phyloP scores from a whole-genome alignment of 1,140 invertebrate species.

The Contarinia nasturtii region DNA sequence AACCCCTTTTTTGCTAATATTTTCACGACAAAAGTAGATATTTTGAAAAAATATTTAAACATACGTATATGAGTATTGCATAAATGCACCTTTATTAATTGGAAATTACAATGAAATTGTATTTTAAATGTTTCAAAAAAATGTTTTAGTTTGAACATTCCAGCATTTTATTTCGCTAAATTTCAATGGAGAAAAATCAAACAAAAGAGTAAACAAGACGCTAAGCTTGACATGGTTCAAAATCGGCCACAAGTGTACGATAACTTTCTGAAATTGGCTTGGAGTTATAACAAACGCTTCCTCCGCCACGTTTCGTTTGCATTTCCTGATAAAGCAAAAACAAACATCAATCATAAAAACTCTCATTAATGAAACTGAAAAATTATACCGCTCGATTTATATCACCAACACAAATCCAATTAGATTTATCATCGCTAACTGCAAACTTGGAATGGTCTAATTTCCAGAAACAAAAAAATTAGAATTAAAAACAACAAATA shows the following conservation, averaged over 20 bases:
- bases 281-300: constrained; percentile 53
- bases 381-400: constrained; percentile 70
- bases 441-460: constrained; percentile 92
- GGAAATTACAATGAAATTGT: too few species aligned
- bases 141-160: too few species aligned
- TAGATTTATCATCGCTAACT: constrained; percentile 33
- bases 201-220: too few species aligned
- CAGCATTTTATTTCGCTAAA: too few species aligned
- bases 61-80: too few species aligned
- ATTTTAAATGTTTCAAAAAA: too few species aligned
- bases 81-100: too few species aligned
- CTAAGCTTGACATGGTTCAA: constrained; percentile 20
- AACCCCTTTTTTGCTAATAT: too few species aligned
- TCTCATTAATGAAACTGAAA: constrained; percentile 1
- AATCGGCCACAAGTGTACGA: constrained; percentile 21
- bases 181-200: too few species aligned
- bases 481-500: constrained; percentile 16
- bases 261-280: constrained; percentile 31
- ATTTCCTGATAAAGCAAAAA: constrained; percentile 32
- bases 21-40: too few species aligned
- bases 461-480: too few species aligned
- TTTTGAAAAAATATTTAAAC: too few species aligned
- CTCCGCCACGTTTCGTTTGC: constrained; percentile 60
- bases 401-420: constrained; percentile 78
- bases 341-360: constrained; percentile 3